Evolutionary conservation across 2,113 vertebrate genomes (phyloP).

Genomic region (Lasiurus borealis): DNA sequence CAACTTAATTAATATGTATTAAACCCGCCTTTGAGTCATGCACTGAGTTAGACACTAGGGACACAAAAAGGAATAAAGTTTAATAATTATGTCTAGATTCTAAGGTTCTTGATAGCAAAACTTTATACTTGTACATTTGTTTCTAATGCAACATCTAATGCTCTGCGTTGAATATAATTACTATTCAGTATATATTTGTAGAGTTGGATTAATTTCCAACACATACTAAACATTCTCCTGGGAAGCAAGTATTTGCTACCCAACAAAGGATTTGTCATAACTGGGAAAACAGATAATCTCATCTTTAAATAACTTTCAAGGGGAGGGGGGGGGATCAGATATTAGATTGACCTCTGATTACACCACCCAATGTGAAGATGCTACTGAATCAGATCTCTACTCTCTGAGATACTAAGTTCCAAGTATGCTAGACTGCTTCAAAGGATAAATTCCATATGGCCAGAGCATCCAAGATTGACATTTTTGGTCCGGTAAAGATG

Average conservation of each 20-base stretch:
- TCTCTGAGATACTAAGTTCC: not conserved
- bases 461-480: conserved; percentile 29
- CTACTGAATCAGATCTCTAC: not conserved
- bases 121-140: not conserved
- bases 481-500: not conserved
- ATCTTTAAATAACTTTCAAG: conserved; percentile 54
- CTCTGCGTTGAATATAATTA: conserved; percentile 7
- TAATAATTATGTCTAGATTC: not conserved
- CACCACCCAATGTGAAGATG: not conserved
- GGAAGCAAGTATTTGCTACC: conserved; percentile 50
- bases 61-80: conserved; percentile 35
- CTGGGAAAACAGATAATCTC: not conserved
- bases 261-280: conserved; percentile 19
- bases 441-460: conserved; percentile 12
- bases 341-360: conserved; percentile 24
- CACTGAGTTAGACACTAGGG: not conserved
- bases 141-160: conserved; percentile 19
- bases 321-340: not conserved
- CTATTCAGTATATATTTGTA: conserved; percentile 11
- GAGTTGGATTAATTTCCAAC: conserved; percentile 26
- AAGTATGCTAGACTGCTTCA: conserved; percentile 18
- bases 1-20: conserved; percentile 30
- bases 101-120: conserved; percentile 23
- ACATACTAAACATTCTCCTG: conserved; percentile 24
- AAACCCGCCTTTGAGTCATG: conserved; percentile 21